These are phyloP conservation scores for Pluvialis apricaria DNA, from an alignment of 2,113 vertebrate genomes.

Conservation along the genomic window DNA sequence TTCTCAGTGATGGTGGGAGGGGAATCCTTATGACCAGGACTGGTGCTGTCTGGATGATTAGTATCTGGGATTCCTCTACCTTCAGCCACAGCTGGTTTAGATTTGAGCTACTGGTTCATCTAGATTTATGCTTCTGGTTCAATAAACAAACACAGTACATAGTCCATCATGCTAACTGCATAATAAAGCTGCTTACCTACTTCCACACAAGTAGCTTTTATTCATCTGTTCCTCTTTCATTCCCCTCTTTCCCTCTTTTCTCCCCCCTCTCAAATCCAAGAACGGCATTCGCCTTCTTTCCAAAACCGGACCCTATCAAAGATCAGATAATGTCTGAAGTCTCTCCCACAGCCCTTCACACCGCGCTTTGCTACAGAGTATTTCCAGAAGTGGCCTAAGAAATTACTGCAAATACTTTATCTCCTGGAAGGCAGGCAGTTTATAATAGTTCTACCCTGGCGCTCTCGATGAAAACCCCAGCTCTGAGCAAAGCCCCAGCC, in stretches of 20 bases:
- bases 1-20: not conserved
- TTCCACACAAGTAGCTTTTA: not conserved
- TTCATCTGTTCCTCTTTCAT: not conserved
- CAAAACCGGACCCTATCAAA: not conserved
- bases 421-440: not conserved
- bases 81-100: conserved; percentile 51
- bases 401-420: not conserved
- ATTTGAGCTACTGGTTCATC: conserved; percentile 55
- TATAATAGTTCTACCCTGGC: not conserved
- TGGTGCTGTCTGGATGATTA: conserved; percentile 14
- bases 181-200: not conserved
- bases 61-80: conserved; percentile 36
- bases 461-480: not conserved
- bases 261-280: not conserved
- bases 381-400: not conserved
- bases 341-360: not conserved
- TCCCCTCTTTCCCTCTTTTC: not conserved
- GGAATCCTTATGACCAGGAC: not conserved
- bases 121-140: conserved; percentile 26
- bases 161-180: not conserved
- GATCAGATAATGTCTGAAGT: not conserved
- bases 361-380: not conserved
- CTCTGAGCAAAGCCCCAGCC: not conserved
- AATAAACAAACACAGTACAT: conserved; percentile 28
- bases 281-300: not conserved